A percentile compares a stretch with the other conserved stretches of the same genome.
Conservation (phyloP, 1,140 invertebrate species). For the Pristionchus pacificus region DNA sequence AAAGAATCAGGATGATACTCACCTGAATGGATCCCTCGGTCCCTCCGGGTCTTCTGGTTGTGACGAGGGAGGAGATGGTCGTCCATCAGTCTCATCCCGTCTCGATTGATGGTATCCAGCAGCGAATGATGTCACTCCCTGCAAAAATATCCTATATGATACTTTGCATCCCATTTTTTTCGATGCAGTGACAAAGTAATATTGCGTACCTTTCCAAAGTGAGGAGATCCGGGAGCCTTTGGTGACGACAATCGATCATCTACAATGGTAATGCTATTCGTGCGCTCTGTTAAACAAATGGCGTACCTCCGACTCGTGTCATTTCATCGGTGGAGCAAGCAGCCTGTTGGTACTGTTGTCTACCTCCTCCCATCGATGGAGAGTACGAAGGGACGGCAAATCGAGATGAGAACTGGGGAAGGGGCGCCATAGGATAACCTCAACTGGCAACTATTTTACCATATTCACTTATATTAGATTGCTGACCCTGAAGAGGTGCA, state of each 20-base stretch:
- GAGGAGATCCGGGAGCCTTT: background rate
- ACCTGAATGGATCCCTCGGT: conserved; percentile 8
- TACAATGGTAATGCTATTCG: background rate
- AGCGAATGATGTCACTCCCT: background rate
- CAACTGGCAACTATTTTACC: background rate
- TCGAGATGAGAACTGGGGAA: background rate
- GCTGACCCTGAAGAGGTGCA: background rate
- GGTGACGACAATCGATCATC: background rate
- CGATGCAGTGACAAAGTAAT: too few relatives aligned
- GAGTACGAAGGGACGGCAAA: background rate
- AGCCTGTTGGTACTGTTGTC: background rate
- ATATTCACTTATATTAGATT: background rate
- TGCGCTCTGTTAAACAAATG: too few relatives aligned
- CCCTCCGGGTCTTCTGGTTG: conserved; percentile 21
- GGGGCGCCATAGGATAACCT: background rate
- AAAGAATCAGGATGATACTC: too few relatives aligned
- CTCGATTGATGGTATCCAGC: background rate
- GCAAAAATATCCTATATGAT: background rate
- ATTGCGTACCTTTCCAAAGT: background rate
- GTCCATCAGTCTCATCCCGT: background rate
- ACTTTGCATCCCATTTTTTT: too few relatives aligned
- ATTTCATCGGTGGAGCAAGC: background rate
- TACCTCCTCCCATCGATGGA: too few relatives aligned
- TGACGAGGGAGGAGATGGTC: background rate
- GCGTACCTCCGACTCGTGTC: background rate